Base-by-base conservation (phyloP, 2,888 invertebrate genomes). In the Euzophera pinguis region DNA sequence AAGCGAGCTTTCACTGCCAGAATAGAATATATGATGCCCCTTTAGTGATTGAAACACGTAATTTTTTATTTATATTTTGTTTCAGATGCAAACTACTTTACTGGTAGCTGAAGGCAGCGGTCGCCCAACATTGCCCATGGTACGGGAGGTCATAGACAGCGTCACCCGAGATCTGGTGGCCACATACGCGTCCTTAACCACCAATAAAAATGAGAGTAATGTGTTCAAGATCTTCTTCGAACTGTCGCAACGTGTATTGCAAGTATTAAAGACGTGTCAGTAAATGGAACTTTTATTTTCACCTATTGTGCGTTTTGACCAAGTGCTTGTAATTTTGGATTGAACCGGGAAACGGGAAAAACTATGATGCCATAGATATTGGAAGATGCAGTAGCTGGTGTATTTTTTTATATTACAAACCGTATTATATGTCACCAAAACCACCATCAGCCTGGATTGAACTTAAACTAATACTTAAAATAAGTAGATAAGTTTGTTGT, bases 161-260 rank as follows among this genome's bases (percentile, higher is more conserved):
- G 57, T 75, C 1, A 69, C 82, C 0, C 64, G 59, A 0, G 78
- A 81, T 48, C 61, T 85, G 13, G 71, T 76, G 8, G 58, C 61
- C 51, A 57, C 76, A 0, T 84, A 80, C 53, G 73, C 73, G 0
- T 56, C 68, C 1, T 55, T 78, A 9, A 64, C 73, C 0, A 38
- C 12, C 29, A 38, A 27, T 8, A 49, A 49, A 27, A 27, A 7
- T 9, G 55, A 59, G 17, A 64, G 68, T 1, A 57, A 60, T 5
- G 60, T 64, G 3, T 53, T 77, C 1, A 56, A 69, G n/a, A 69
- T 73, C 13, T 86, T 81, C 53, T 56, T 59, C 27, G 57, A 58
- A 17, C 56, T 79, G 14, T 66, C 83, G 0, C 67, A 71, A 43
- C 52, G 61, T 12, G 59, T 86, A 5, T 67, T 76, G 47, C 58